phyloP scores from a whole-genome alignment of 2,888 invertebrate genomes.

The Axea sp. region DNA sequence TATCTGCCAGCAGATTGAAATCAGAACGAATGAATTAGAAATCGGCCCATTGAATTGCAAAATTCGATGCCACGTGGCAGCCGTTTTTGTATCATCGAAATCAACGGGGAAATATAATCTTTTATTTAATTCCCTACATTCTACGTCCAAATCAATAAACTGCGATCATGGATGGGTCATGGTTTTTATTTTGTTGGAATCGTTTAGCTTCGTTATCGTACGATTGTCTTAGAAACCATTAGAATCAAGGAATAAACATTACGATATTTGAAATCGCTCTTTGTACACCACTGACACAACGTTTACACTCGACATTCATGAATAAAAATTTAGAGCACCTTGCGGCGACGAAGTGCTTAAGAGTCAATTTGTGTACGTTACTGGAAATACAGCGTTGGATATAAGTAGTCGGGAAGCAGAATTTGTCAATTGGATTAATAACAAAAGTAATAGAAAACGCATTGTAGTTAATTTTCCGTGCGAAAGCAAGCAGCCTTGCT shows the following conservation, averaged over 20 bases:
- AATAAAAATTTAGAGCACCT: too few species aligned
- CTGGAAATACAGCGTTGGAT: too few species aligned
- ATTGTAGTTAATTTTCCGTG: slow-evolving; percentile 34
- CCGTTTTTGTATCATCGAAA: slow-evolving; percentile 3
- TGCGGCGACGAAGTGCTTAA: too few species aligned
- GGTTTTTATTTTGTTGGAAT: slow-evolving; percentile 6
- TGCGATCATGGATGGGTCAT: slow-evolving; percentile 28
- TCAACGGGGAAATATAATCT: not conserved
- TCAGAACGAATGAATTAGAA: slow-evolving; percentile 12
- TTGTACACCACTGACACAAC: too few species aligned
- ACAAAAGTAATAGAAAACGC: slow-evolving; percentile 14
- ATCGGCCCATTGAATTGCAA: slow-evolving; percentile 13
- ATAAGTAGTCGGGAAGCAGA: too few species aligned
- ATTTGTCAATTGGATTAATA: not conserved
- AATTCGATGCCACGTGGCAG: slow-evolving; percentile 9
- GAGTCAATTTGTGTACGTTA: too few species aligned
- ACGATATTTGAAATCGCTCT: too few species aligned
- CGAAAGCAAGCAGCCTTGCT: slow-evolving; percentile 64
- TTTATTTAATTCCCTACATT: slow-evolving; percentile 9
- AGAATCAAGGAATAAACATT: too few species aligned
- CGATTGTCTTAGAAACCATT: too few species aligned
- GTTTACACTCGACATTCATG: too few species aligned
- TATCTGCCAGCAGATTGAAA: slow-evolving; percentile 18
- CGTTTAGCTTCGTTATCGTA: too few species aligned
- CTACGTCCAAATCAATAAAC: slow-evolving; percentile 7